Conservation (phyloP, 2,888 invertebrate genomes). For the Phyllotreta cruciferae region DNA sequence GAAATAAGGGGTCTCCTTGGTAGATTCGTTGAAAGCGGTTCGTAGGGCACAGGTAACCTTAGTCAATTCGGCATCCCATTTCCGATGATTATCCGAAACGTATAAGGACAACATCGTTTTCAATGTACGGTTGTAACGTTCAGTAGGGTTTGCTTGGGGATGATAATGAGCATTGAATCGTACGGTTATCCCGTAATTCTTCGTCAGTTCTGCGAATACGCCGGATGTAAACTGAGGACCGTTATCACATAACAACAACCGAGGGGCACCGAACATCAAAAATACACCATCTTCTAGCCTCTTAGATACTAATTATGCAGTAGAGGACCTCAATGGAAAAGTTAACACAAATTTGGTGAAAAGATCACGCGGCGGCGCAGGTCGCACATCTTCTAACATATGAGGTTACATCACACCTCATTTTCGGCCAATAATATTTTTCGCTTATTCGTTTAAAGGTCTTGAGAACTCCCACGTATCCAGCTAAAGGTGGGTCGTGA, state of each 20-base stretch:
- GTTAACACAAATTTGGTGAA: constrained; percentile 30
- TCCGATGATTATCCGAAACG: constrained; percentile 25
- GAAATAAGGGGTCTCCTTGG: constrained; percentile 21
- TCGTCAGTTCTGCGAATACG: constrained; percentile 16
- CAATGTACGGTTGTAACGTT: constrained; percentile 19
- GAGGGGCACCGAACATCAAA: constrained; percentile 35
- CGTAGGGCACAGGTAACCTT: constrained; percentile 26
- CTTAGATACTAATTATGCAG: constrained; percentile 11
- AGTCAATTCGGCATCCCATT: constrained; percentile 23
- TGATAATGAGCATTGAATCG: constrained; percentile 27
- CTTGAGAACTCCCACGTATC: constrained; percentile 26
- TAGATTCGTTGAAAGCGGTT: constrained; percentile 20
- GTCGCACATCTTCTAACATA: constrained; percentile 20
- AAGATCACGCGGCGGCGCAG: constrained; percentile 15
- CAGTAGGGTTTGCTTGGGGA: constrained; percentile 25
- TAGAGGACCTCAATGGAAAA: constrained; percentile 29
- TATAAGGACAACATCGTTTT: constrained; percentile 18
- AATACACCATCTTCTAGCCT: constrained; percentile 35
- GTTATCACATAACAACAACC: constrained; percentile 35
- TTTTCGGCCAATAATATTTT: constrained; percentile 22
- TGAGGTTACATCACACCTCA: constrained; percentile 10
- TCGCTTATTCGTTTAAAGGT: constrained; percentile 9
- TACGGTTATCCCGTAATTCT: neutral
- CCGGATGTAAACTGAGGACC: constrained; percentile 38
- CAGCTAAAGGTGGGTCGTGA: constrained; percentile 18